These are phyloP conservation scores for Boleophthalmus pectinirostris DNA, from an alignment of 2,113 vertebrate genomes.

Conservation along the genomic window DNA sequence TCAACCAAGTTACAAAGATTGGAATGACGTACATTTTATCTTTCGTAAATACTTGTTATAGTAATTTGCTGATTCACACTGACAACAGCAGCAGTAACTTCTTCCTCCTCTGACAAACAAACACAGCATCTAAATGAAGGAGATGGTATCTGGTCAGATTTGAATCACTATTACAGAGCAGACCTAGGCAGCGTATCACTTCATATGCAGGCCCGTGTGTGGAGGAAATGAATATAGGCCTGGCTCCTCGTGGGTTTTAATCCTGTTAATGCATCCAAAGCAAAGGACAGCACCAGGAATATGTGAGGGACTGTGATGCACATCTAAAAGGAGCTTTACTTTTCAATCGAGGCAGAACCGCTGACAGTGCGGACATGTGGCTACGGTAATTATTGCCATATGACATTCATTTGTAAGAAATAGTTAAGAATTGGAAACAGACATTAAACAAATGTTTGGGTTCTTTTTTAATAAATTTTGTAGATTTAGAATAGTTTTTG, in stretches of 20 bases:
- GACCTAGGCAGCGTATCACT: constrained; percentile 47
- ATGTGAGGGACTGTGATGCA: constrained; percentile 38
- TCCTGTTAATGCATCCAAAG: constrained; percentile 68
- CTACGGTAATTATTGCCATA: constrained; percentile 41
- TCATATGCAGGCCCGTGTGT: constrained; percentile 34
- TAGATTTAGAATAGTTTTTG: too few relatives aligned
- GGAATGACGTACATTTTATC: not conserved
- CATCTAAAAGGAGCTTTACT: constrained; percentile 50
- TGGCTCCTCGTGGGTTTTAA: constrained; percentile 66
- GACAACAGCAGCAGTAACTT: not conserved
- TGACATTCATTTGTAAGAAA: constrained; percentile 29
- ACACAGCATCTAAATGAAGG: constrained; percentile 36
- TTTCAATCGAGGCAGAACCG: constrained; percentile 49
- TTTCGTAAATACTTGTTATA: not conserved
- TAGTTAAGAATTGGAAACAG: constrained; percentile 24
- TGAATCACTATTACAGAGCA: constrained; percentile 21
- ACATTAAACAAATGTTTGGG: constrained; percentile 18
- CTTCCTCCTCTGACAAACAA: constrained; percentile 3
- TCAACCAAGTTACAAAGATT: not conserved
- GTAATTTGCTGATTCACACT: not conserved
- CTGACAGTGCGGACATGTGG: constrained; percentile 37
- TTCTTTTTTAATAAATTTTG: too few relatives aligned
- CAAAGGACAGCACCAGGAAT: constrained; percentile 46
- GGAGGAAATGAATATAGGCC: constrained; percentile 66
- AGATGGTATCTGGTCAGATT: constrained; percentile 46